Conservation (phyloP, 2,888 invertebrate species). For the Agonopterix heracliana region DNA sequence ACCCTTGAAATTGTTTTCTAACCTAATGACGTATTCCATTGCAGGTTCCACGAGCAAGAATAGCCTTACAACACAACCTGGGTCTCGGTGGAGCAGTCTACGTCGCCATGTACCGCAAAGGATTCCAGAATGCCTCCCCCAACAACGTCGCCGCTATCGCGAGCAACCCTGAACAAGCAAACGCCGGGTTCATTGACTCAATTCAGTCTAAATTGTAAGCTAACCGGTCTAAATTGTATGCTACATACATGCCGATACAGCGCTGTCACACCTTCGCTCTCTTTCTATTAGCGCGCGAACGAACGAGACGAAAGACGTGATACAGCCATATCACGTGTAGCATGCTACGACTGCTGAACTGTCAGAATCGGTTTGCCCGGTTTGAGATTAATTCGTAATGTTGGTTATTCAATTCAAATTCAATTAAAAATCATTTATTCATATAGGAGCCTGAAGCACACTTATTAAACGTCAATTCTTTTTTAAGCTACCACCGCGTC, state of each 20-base stretch:
- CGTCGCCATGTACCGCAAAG: constrained; percentile 90
- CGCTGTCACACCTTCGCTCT: no score
- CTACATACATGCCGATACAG: no score
- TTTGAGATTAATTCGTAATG: constrained; percentile 9
- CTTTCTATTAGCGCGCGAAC: no score
- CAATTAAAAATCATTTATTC: no score
- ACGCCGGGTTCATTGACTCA: constrained; percentile 82
- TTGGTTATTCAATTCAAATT: no score
- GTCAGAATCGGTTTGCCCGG: constrained; percentile 22
- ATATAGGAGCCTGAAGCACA: no score
- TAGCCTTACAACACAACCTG: constrained; percentile 97
- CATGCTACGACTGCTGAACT: no score
- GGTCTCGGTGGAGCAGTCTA: constrained; percentile 97
- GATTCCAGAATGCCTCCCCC: constrained; percentile 79
- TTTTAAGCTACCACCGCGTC: no score
- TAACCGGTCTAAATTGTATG: constrained; percentile 17
- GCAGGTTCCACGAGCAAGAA: constrained; percentile 85
- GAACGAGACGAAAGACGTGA: no score
- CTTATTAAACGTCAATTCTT: no score
- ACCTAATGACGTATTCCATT: constrained; percentile 2
- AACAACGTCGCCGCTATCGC: constrained; percentile 63
- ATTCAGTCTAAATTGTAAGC: constrained; percentile 85
- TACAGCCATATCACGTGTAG: no score
- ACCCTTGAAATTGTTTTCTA: no score
- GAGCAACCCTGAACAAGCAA: constrained; percentile 78